Conservation (phyloP, 2,888 invertebrate genomes). For the Sminthurides aquaticus region DNA sequence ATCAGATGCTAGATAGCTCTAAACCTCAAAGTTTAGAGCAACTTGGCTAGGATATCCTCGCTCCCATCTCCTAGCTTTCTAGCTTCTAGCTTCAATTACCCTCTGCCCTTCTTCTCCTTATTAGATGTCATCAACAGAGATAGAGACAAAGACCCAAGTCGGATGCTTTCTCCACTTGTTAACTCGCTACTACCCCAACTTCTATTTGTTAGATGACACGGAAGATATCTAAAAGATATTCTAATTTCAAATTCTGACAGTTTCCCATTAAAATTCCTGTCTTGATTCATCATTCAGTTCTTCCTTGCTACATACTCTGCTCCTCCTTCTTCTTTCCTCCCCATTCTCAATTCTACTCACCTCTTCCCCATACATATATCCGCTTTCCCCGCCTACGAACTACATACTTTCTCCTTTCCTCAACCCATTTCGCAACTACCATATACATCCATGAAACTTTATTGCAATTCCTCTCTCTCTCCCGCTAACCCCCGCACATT, state of each 20-base stretch:
- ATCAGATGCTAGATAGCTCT: not conserved
- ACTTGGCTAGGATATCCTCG: no score
- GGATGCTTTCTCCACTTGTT: not conserved
- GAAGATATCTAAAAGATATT: not conserved
- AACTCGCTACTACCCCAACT: not conserved
- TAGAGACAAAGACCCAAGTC: not conserved
- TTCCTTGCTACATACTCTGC: not conserved
- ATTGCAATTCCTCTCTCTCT: no score
- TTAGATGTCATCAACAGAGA: no score
- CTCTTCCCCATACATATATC: not conserved
- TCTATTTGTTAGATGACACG: not conserved
- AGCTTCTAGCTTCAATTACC: no score
- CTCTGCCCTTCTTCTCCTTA: no score
- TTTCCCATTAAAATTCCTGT: constrained; percentile 23
- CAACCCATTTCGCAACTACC: no score
- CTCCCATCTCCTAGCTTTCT: no score
- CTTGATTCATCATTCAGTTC: constrained; percentile 1
- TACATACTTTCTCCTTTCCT: no score
- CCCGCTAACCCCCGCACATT: no score
- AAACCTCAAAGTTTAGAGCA: no score
- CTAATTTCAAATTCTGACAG: constrained; percentile 11
- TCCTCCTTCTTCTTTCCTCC: not conserved
- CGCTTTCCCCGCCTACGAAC: no score
- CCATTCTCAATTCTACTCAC: not conserved
- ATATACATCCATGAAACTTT: not conserved